Conservation (phyloP, 2,888 invertebrate species). For the Drosophila incognita region DNA sequence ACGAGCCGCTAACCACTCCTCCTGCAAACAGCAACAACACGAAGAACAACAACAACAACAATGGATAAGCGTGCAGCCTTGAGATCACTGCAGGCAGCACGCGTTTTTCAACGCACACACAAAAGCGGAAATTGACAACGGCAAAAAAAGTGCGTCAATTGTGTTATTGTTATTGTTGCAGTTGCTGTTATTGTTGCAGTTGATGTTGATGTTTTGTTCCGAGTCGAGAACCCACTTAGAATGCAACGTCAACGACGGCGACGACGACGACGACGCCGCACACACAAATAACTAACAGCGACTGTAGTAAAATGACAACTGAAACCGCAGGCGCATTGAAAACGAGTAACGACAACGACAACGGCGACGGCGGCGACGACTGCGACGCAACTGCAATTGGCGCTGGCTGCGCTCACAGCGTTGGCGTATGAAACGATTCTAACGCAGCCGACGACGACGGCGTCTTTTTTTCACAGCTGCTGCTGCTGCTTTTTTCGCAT, state of each 20-base stretch:
- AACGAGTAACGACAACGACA: slow-evolving; percentile 66
- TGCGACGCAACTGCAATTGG: slow-evolving; percentile 40
- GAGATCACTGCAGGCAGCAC: slow-evolving; percentile 49
- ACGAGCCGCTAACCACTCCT: slow-evolving; percentile 18
- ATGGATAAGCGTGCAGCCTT: slow-evolving; percentile 54
- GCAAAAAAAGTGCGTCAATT: slow-evolving; percentile 21
- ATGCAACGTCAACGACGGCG: slow-evolving; percentile 66
- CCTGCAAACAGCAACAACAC: slow-evolving; percentile 7
- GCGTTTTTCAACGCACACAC: slow-evolving; percentile 31
- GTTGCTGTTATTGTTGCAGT: slow-evolving; percentile 34
- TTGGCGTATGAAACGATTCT: slow-evolving; percentile 51
- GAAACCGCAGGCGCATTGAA: slow-evolving; percentile 76
- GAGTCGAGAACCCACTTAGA: slow-evolving; percentile 61
- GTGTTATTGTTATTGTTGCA: slow-evolving; percentile 31
- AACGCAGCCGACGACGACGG: slow-evolving; percentile 43
- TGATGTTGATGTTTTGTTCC: slow-evolving; percentile 39
- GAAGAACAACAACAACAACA: slow-evolving; percentile 19
- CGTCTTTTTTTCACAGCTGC: slow-evolving; percentile 12
- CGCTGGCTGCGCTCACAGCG: slow-evolving; percentile 42
- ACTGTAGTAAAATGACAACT: slow-evolving; percentile 79
- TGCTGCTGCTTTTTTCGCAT: slow-evolving; percentile 31
- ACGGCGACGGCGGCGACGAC: slow-evolving; percentile 25
- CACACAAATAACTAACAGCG: slow-evolving; percentile 79
- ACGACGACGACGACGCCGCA: slow-evolving; percentile 65
- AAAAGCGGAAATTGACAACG: slow-evolving; percentile 28